Percentiles rank a stretch among this genome's conserved stretches.
phyloP scores from a whole-genome alignment of 2,888 invertebrate species.

The Lysandra coridon region DNA sequence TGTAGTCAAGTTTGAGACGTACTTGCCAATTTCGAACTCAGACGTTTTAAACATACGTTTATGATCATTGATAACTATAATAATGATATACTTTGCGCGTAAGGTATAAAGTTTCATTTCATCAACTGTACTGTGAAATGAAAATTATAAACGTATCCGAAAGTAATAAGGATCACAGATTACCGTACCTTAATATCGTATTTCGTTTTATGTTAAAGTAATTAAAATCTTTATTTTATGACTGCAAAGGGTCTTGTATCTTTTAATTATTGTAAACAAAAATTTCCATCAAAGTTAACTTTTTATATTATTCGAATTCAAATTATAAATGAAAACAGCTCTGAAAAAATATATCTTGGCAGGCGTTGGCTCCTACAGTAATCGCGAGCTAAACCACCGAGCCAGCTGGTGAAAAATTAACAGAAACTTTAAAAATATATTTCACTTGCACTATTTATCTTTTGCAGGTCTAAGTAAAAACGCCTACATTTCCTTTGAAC shows the following conservation, averaged over 20 bases:
- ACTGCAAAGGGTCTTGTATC: not conserved
- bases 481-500: not conserved
- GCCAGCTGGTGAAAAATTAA: constrained; percentile 12
- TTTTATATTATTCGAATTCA: not conserved
- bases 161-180: constrained; percentile 18
- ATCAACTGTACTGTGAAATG: constrained; percentile 1
- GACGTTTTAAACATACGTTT: not conserved
- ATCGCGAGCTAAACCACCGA: not conserved
- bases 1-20: too few relatives aligned
- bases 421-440: not conserved
- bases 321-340: not conserved
- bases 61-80: not conserved
- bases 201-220: constrained; percentile 8
- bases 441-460: not conserved
- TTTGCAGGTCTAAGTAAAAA: not conserved
- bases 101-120: not conserved
- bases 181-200: constrained; percentile 18
- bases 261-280: not conserved
- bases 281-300: not conserved
- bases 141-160: constrained; percentile 21
- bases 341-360: not conserved
- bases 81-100: not conserved
- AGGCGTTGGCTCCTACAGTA: not conserved
- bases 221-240: not conserved
- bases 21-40: too few relatives aligned